Evolutionary conservation across 2,113 vertebrate genomes (phyloP), one percentile per base, ranked within the genome.

Genomic region (Cathartes aura): DNA sequence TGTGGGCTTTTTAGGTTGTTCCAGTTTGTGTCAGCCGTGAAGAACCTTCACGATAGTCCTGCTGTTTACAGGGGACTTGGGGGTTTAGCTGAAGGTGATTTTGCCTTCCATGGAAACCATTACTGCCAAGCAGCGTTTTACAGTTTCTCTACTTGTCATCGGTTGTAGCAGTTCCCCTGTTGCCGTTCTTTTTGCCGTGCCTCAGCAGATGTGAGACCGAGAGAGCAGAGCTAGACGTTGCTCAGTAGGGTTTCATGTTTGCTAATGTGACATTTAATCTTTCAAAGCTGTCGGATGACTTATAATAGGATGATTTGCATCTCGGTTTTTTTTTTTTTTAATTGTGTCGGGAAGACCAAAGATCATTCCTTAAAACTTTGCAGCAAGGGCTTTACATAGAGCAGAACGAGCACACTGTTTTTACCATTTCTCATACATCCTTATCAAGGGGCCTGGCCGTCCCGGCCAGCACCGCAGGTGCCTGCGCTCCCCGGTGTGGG

Each of bases 61-160:
- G 36, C 55, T 23, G 11, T 16, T 15, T 19, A 6, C 15, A 42
- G 30, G 23, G 12, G 17, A 8, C 32, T 2, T 4, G 32, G 15
- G 42, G 3, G 2, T 64, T 30, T 6, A 48, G 24, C 52, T 5
- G 26, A 23, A 38, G 12, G 21, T 32, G 6, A 4, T 75, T 66
- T 45, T 34, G 8, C 24, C 24, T 36, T 8, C 73, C 5, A 1
- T 12, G 23, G 10, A 40, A 45, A 12, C 5, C 19, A 4, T 8
- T 11, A 7, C 34, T 24, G 18, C 42, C 3, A 1, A 2, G 27
- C 3, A 9, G 15, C 2, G 0, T 21, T 64, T 15, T 13, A 4
- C 7, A 1, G 9, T 50, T 58, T 58, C 29, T 34, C 7, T n/a
- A 0, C 3, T 40, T 11, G 4, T 6, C 34, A 2, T 7, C 9